Conservation (phyloP, 1,140 invertebrate species). For the Ectropis grisescens region DNA sequence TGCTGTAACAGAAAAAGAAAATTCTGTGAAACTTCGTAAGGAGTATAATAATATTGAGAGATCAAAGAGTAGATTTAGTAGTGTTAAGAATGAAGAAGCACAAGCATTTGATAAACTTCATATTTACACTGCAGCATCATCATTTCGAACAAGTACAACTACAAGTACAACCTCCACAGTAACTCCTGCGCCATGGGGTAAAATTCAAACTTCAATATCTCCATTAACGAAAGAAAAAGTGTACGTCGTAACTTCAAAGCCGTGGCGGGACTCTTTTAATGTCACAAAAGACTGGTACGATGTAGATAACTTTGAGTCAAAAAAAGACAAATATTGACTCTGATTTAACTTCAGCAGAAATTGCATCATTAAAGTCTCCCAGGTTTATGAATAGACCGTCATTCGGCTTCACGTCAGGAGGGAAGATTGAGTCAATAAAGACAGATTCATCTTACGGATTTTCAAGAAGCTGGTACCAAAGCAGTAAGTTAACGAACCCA, state of each 20-base stretch:
- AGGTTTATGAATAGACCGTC: conserved; percentile 73
- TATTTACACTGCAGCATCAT: conserved; percentile 53
- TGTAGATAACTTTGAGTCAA: conserved; percentile 32
- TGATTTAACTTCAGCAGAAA: conserved; percentile 31
- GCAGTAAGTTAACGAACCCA: conserved; percentile 71
- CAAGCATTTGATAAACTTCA: conserved; percentile 34
- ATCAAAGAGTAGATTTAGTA: conserved; percentile 27
- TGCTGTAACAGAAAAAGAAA: conserved; percentile 43
- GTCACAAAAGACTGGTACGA: conserved; percentile 30
- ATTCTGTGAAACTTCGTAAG: conserved; percentile 23
- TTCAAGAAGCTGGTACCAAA: conserved; percentile 68
- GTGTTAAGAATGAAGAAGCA: conserved; percentile 25
- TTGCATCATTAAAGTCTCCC: conserved; percentile 70
- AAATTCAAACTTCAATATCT: conserved; percentile 77
- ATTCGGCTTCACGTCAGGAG: conserved; percentile 46
- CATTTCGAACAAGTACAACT: conserved; percentile 34
- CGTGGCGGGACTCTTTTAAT: conserved; percentile 50
- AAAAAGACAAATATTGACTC: conserved; percentile 30
- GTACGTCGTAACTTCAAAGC: conserved; percentile 82
- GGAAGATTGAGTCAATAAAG: conserved; percentile 37
- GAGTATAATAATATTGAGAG: conserved; percentile 42
- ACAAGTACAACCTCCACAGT: conserved; percentile 39
- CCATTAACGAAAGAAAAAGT: conserved; percentile 81
- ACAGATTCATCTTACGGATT: conserved; percentile 49
- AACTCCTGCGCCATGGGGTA: conserved; percentile 72